Evolutionary conservation across 1,140 invertebrate species (phyloP), one percentile per base, ranked within the genome.

Genomic region (Orius laevigatus): DNA sequence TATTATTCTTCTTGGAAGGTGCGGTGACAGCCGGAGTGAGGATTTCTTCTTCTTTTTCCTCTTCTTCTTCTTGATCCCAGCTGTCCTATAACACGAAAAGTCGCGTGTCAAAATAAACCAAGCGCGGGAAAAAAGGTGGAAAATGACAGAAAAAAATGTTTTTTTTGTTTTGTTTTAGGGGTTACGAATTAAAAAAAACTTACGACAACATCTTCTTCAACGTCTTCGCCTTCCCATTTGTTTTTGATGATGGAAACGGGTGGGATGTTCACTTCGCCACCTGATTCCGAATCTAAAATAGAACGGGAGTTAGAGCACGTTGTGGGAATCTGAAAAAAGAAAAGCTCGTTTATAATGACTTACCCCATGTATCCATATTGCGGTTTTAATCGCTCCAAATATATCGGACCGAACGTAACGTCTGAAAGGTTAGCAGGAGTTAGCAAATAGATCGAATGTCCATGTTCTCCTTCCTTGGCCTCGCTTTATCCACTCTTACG

Each of bases 201-300:
- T 69, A 88, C 84, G 75, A 88, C 87, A 52, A 88, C 79, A 52
- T 81, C 78, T 48, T 85, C 82, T 50, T 83, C 81, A 57, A 85
- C 84, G 62, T 90, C 86, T 63, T 90, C 84, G 46, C 84, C 85
- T 63, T 84, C 81, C 84, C 84, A 89, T 73, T 81, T 85, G 64
- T 84, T 81, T 47, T 64, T 62, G 20, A 62, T 62, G 52, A 67
- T 55, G 14, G 54, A 59, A 39, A 16, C 40, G 10, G 64, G 58
- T 32, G 63, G 61, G 35, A 62, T 57, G 52, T 65, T 62, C 8
- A 53, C 46, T 20, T 65, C 62, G 46, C 59, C 58, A 54, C 64
- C 62, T 12, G 16, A 19, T 40, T 64, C 67, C 25, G 60, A 56
- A 60, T 67, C 67, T 69, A 59, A 33, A 60, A 63, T 25, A 55